These are phyloP conservation scores for Vicugna pacos DNA, from an alignment of 2,113 vertebrate genomes.

Conservation along the genomic window DNA sequence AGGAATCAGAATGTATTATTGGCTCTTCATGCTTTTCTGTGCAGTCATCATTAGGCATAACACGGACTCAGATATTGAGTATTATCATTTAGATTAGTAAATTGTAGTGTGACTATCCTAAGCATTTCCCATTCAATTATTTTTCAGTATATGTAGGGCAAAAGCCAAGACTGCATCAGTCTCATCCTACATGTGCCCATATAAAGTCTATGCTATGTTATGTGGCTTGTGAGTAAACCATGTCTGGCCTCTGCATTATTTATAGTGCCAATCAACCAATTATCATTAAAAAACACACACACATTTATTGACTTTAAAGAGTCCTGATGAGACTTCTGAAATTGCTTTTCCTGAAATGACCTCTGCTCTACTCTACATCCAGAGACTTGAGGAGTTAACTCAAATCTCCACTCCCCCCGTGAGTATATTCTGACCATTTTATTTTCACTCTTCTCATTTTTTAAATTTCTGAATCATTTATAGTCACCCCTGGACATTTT, in stretches of 20 bases:
- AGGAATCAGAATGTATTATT: conserved; percentile 15
- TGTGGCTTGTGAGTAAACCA: not conserved
- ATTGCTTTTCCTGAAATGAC: not conserved
- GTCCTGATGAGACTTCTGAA: conserved; percentile 39
- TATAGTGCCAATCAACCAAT: conserved; percentile 5
- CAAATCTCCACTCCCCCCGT: not conserved
- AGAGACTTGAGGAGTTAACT: not conserved
- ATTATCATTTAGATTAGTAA: conserved; percentile 77
- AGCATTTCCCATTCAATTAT: conserved; percentile 59
- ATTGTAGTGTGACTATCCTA: conserved; percentile 54
- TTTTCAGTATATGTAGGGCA: conserved; percentile 19
- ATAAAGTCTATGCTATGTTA: not conserved
- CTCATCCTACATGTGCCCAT: not conserved
- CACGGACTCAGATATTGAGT: not conserved
- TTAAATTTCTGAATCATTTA: conserved; percentile 33
- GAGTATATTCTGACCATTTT: not conserved
- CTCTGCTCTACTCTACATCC: not conserved
- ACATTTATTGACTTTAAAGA: conserved; percentile 34
- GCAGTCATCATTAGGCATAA: conserved; percentile 57
- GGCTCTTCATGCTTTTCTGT: conserved; percentile 39
- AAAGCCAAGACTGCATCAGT: not conserved
- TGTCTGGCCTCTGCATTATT: not conserved
- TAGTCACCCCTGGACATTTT: not conserved
- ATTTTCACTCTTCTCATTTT: not conserved
- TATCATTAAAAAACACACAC: not conserved